phyloP scores from a whole-genome alignment of 2,888 invertebrate species.

The Brachyptera putata region DNA sequence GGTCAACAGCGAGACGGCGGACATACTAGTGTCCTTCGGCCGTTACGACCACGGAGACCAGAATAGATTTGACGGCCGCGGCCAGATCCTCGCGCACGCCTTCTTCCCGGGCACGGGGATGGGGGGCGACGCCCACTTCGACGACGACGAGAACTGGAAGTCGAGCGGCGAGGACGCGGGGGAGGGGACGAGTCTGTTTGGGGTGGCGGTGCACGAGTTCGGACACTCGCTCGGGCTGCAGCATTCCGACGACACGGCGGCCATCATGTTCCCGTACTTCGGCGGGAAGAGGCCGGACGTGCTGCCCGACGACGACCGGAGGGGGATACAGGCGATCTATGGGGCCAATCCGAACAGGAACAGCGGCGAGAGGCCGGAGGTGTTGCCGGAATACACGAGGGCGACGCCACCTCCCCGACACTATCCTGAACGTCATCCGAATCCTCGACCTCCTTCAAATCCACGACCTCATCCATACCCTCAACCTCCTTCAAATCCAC shows the following conservation, averaged over 20 bases:
- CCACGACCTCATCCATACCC: too few species aligned
- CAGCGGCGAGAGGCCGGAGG: too few species aligned
- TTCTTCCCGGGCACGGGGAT: conserved; percentile 62
- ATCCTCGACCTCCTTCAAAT: background rate
- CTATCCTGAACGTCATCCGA: background rate
- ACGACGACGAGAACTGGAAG: conserved; percentile 70
- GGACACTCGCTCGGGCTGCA: conserved; percentile 71
- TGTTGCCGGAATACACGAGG: too few species aligned
- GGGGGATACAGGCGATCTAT: background rate
- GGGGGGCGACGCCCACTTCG: conserved; percentile 73
- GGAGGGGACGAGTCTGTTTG: conserved; percentile 34
- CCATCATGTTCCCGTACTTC: conserved; percentile 68
- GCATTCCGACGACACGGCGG: conserved; percentile 60
- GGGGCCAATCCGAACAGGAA: too few species aligned
- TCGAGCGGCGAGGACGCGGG: conserved; percentile 41
- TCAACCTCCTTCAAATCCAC: too few species aligned
- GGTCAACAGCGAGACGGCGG: conserved; percentile 52
- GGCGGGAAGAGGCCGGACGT: conserved; percentile 44
- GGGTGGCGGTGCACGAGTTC: conserved; percentile 70
- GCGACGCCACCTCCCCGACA: background rate
- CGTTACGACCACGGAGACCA: conserved; percentile 64
- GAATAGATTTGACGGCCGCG: conserved; percentile 71
- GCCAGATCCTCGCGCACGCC: conserved; percentile 69
- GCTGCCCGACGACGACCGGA: conserved; percentile 50
- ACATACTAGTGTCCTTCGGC: conserved; percentile 70